These are phyloP conservation scores for Serinus canaria DNA, from an alignment of 2,113 vertebrate genomes.

Conservation along the genomic window DNA sequence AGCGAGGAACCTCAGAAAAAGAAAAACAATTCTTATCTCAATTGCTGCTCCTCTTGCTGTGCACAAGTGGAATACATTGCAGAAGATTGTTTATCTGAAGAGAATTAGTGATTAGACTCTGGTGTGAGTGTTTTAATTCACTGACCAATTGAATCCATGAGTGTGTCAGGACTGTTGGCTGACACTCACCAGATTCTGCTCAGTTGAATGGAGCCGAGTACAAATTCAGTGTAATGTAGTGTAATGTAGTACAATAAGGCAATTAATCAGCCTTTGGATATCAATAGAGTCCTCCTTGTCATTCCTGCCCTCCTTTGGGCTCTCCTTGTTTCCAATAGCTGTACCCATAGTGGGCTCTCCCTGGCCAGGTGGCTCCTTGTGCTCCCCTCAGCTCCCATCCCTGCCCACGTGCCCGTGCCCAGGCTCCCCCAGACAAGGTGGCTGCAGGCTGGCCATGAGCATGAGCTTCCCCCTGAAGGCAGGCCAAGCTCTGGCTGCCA, in stretches of 20 bases:
- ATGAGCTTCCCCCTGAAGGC: not conserved
- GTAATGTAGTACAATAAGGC: not conserved
- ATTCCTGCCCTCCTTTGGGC: not conserved
- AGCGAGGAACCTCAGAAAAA: not conserved
- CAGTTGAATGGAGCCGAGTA: not conserved
- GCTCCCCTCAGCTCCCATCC: not conserved
- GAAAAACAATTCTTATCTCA: not conserved
- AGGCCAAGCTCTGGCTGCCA: not conserved
- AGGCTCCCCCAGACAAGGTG: not conserved
- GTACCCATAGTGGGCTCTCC: fast-evolving
- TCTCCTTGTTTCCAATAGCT: not conserved
- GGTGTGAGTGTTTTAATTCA: not conserved
- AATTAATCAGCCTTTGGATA: not conserved
- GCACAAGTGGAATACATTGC: not conserved
- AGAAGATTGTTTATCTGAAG: not conserved
- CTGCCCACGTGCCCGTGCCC: not conserved
- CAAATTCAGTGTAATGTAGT: not conserved
- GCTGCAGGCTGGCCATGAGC: not conserved
- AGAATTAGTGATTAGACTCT: not conserved
- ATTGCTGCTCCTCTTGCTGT: not conserved
- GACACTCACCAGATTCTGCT: not conserved
- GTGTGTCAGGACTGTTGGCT: not conserved
- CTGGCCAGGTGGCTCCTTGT: not conserved
- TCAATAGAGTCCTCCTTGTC: not conserved
- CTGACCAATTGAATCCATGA: not conserved